These are phyloP conservation scores for Drosophila erecta DNA, from an alignment of 1,140 invertebrate genomes.

Conservation along the genomic window DNA sequence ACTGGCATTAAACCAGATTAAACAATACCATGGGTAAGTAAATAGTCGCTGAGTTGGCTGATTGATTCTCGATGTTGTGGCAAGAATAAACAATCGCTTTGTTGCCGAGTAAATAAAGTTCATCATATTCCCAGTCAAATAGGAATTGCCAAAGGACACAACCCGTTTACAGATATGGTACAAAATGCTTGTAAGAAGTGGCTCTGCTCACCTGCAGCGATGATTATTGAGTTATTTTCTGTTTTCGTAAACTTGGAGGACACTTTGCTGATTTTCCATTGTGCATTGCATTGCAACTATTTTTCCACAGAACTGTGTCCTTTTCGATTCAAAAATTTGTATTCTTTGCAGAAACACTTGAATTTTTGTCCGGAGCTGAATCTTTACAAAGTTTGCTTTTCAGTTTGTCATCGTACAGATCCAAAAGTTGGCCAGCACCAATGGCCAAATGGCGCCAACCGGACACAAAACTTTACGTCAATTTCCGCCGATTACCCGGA, in stretches of 20 bases:
- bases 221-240: slow-evolving; percentile 19
- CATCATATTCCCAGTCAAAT: slow-evolving; percentile 6
- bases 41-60: not conserved
- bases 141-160: slow-evolving; percentile 2
- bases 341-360: slow-evolving; percentile 5
- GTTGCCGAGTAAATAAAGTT: slow-evolving; percentile 13
- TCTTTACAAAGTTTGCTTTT: slow-evolving; percentile 30
- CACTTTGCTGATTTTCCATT: slow-evolving; percentile 6
- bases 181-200: not conserved
- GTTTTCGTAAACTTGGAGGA: slow-evolving; percentile 18
- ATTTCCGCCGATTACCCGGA: slow-evolving; percentile 21
- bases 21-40: not conserved
- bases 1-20: not conserved
- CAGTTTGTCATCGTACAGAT: slow-evolving; percentile 19
- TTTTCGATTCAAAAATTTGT: slow-evolving; percentile 2
- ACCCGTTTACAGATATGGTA: not conserved
- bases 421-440: slow-evolving; percentile 29
- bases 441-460: slow-evolving; percentile 35
- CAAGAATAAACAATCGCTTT: slow-evolving; percentile 5
- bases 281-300: slow-evolving; percentile 4
- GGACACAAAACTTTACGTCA: slow-evolving; percentile 12
- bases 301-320: slow-evolving; percentile 3
- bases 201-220: slow-evolving; percentile 18
- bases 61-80: slow-evolving; percentile 5
- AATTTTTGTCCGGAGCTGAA: slow-evolving; percentile 2